phyloP scores from a whole-genome alignment of 2,797 vertebrate species.

The Dipus sagitta region DNA sequence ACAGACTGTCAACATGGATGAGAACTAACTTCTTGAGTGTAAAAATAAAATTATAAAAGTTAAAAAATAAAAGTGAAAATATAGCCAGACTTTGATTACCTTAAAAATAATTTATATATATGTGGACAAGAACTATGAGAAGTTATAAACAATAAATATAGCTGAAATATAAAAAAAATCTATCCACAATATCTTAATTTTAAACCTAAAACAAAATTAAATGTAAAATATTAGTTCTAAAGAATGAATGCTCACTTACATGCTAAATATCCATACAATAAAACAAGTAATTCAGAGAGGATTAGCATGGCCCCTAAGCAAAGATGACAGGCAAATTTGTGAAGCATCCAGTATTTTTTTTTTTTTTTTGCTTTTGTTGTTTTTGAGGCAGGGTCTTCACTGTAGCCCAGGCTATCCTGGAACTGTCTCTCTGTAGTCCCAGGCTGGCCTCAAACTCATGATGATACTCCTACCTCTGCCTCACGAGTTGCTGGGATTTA shows the following conservation, averaged over 20 bases:
- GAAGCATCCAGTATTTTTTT: neutral
- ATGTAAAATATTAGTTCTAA: conserved; percentile 12
- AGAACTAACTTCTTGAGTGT: no score
- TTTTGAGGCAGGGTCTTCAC: no score
- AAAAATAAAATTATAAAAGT: no score
- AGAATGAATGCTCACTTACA: neutral
- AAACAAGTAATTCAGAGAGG: neutral
- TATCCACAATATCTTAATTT: conserved; percentile 29
- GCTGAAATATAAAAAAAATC: conserved; percentile 54
- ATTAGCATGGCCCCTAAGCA: neutral
- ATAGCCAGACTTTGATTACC: conserved; percentile 18
- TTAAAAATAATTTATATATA: conserved; percentile 10
- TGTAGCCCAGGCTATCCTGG: no score
- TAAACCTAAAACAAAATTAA: conserved; percentile 52
- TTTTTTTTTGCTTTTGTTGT: no score
- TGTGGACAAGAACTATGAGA: conserved; percentile 11
- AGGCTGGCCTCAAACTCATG: no score
- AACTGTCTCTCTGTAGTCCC: no score
- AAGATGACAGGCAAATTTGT: no score
- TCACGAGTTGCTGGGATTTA: no score
- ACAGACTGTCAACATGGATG: no score
- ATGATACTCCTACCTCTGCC: no score
- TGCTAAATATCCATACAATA: neutral
- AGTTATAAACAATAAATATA: conserved; percentile 28
- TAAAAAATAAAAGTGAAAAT: neutral